Evolutionary conservation across 1,140 invertebrate species (phyloP).

Genomic region (Apis dorsata): DNA sequence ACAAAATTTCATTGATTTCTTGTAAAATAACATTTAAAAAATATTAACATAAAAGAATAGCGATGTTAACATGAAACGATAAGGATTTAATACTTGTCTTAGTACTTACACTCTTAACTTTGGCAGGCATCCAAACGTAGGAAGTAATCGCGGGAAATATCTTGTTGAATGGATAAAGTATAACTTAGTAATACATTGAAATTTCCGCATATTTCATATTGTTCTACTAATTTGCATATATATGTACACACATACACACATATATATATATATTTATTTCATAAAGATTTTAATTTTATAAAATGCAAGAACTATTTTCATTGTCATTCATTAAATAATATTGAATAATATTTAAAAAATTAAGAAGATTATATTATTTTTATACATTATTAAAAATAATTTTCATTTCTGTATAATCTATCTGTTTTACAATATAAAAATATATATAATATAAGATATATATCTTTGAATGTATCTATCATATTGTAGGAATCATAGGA

Average conservation of each 20-base stretch:
- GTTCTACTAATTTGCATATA: background rate
- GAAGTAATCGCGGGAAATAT: background rate
- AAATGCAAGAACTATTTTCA: background rate
- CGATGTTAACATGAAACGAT: background rate
- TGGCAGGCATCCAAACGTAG: slow-evolving; percentile 21
- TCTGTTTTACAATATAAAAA: no score
- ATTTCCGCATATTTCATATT: background rate
- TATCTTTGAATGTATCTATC: no score
- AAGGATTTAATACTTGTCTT: slow-evolving; percentile 1
- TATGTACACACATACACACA: no score
- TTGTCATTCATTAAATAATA: background rate
- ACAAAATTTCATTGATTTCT: background rate
- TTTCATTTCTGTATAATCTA: background rate
- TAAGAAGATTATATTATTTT: background rate
- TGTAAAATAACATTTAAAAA: background rate
- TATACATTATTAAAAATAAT: background rate
- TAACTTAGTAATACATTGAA: background rate
- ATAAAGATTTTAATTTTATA: background rate
- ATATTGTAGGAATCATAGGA: no score
- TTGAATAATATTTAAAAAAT: background rate
- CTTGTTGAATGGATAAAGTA: slow-evolving; percentile 8
- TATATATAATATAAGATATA: no score
- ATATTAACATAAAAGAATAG: background rate
- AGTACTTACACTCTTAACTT: background rate
- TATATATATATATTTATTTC: no score